Percentiles rank a stretch among this genome's conserved stretches.
Conservation (phyloP, 2,797 vertebrate species). For the Coranthus polyacanthus region DNA sequence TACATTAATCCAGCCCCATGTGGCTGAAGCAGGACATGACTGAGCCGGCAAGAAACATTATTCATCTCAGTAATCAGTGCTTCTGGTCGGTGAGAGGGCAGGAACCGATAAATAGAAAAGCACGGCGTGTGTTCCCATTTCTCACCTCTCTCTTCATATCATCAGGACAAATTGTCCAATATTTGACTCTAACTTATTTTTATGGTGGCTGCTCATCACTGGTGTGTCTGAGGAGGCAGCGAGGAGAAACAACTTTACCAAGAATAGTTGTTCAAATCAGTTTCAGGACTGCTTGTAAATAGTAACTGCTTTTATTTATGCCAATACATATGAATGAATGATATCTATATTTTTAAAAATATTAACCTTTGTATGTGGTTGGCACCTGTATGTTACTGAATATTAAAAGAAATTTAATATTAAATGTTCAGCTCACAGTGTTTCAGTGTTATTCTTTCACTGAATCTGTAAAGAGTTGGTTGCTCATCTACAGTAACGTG, state of each 20-base stretch:
- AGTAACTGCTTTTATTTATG: conserved; percentile 54
- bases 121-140: conserved; percentile 32
- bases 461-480: conserved; percentile 1
- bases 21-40: conserved; percentile 51
- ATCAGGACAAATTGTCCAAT: conserved; percentile 50
- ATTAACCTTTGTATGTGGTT: conserved; percentile 52
- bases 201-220: conserved; percentile 30
- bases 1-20: conserved; percentile 57
- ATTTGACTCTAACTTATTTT: conserved; percentile 52
- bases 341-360: conserved; percentile 62
- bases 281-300: conserved; percentile 66
- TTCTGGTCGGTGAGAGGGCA: conserved; percentile 38
- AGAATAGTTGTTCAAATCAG: conserved; percentile 19
- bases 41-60: conserved; percentile 44
- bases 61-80: conserved; percentile 64
- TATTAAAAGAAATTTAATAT: conserved; percentile 65
- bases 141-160: conserved; percentile 51
- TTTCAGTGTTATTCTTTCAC: conserved; percentile 25
- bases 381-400: conserved; percentile 34
- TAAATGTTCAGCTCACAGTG: conserved; percentile 40
- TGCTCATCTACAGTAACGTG: background rate
- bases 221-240: background rate
- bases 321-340: conserved; percentile 18
- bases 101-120: conserved; percentile 48
- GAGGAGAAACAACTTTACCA: conserved; percentile 19